These are phyloP conservation scores for Characodon lateralis DNA, from an alignment of 2,797 vertebrate genomes.

Conservation along the genomic window DNA sequence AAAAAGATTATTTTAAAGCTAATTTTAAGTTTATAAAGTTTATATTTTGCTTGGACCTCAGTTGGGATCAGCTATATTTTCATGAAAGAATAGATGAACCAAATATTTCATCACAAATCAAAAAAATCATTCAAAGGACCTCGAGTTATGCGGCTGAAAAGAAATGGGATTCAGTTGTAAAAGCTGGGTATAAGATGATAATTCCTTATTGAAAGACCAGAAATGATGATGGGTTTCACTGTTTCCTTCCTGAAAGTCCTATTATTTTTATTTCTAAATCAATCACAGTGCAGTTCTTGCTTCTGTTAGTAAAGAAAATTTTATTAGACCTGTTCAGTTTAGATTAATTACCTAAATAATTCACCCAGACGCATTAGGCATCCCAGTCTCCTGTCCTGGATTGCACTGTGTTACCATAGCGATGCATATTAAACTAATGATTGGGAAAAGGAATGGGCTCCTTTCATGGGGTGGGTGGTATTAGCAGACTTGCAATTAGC, in stretches of 20 bases:
- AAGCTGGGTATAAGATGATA: neutral
- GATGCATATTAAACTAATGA: constrained; percentile 34
- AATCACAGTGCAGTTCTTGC: constrained; percentile 42
- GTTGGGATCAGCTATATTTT: neutral
- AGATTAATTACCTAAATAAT: constrained; percentile 60
- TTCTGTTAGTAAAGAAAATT: constrained; percentile 54
- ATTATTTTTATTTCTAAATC: constrained; percentile 39
- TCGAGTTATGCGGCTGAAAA: neutral
- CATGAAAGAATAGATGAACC: neutral
- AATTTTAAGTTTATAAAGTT: neutral
- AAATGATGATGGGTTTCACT: constrained; percentile 15
- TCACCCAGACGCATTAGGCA: constrained; percentile 47
- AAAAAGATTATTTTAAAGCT: neutral
- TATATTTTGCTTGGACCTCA: neutral
- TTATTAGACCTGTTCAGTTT: constrained; percentile 54
- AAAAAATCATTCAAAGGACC: neutral
- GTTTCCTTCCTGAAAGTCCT: constrained; percentile 25
- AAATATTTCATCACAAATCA: neutral
- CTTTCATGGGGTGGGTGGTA: constrained; percentile 32
- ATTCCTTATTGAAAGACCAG: constrained; percentile 16
- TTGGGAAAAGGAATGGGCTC: constrained; percentile 23
- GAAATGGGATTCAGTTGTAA: neutral
- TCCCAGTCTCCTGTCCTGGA: constrained; percentile 46
- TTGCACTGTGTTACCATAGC: constrained; percentile 58
- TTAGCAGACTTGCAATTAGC: constrained; percentile 49